Base-by-base conservation (phyloP, 2,113 vertebrate genomes). In the Strix uralensis region DNA sequence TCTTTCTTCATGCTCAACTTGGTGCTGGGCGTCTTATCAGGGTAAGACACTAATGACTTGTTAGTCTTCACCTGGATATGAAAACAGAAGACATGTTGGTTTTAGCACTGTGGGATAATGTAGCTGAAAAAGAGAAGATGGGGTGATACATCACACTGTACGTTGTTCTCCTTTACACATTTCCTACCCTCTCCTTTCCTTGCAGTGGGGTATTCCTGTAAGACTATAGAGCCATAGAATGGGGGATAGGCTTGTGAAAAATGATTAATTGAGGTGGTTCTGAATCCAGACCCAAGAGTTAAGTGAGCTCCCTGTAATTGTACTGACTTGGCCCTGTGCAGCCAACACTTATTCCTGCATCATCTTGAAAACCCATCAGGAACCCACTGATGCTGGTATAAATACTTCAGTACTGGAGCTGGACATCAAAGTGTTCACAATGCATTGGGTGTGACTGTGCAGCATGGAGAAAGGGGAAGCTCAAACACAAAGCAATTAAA, bases 1-100 rank as follows among this genome's bases (percentile, higher is more conserved):
- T 99, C 99, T 83, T 99, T 99, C 98, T 99, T 99, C 98, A 99
- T 99, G 99, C 99, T 99, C 95, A 99, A 99, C 98, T 97, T 99
- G 98, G 99, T 99, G 75, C 98, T 99, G 86, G 99, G 99, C 2
- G 99, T 99, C 93, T 97, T 99, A 1, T 99, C 99, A 9, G 99
- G 99, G 99, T 99, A 98, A 99, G 99, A 19, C 25, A 29, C 17
- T 18, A 9, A 5, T 5, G 44, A 55, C 11, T 51, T 62, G 2
- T 51, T n/a, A 47, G 11, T 79, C 42, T 67, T 20, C 11, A 15
- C 2, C 18, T 67, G 83, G 34, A 4, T 29, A 11, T 2, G 13
- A 6, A 21, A 75, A 51, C 32, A n/a, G 62, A 74, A 74, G 44
- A 8, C 3, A 7, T 51, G 62, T 34, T 61, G 62, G 17, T 18